Conservation (phyloP, 2,888 invertebrate species). For the Catonia carolina region DNA sequence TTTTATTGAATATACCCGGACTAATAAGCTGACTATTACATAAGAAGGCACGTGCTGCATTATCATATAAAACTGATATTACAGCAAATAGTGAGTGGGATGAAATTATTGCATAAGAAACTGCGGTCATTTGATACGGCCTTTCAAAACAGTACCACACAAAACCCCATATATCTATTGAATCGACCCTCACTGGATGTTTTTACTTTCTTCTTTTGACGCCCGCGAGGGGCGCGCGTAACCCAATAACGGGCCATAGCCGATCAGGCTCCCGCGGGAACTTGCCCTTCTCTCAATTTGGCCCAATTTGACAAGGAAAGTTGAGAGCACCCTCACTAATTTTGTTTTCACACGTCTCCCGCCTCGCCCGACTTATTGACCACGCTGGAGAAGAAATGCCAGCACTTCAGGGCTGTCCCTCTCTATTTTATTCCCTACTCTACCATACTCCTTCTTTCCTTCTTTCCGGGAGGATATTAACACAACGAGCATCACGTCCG, state of each 20-base stretch:
- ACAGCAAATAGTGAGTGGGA: no score
- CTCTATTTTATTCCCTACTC: not conserved
- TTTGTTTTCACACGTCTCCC: constrained; percentile 23
- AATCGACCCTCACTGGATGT: constrained; percentile 12
- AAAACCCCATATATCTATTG: not conserved
- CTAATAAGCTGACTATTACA: no score
- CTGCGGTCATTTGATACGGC: constrained; percentile 26
- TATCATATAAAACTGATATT: no score
- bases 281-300: constrained; percentile 18
- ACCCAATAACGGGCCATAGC: not conserved
- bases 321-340: constrained; percentile 17
- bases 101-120: no score
- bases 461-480: not conserved
- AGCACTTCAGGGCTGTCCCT: constrained; percentile 1
- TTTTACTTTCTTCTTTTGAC: constrained; percentile 24
- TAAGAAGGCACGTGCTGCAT: no score
- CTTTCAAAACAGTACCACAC: constrained; percentile 15
- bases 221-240: no score
- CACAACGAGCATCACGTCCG: not conserved
- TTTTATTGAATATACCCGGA: no score
- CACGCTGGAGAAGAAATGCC: not conserved
- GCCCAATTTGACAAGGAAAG: constrained; percentile 21
- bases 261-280: not conserved
- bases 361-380: not conserved
- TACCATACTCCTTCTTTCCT: not conserved